Evolutionary conservation across 2,888 invertebrate genomes (phyloP).

Genomic region (Homarus gammarus): DNA sequence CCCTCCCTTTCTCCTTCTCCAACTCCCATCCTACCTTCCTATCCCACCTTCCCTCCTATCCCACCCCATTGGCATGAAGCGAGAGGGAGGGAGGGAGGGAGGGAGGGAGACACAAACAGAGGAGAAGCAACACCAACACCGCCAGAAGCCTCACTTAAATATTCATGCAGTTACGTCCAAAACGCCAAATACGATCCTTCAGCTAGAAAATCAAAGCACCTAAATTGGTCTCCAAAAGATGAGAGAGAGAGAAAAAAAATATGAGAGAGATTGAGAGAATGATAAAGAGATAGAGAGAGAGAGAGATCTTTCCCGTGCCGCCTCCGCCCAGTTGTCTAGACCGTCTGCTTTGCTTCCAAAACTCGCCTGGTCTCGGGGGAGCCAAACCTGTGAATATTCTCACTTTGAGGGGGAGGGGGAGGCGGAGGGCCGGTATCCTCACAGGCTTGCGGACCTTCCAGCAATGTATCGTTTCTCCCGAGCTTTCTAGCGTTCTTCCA

Average conservation of each 20-base stretch:
- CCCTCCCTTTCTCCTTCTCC: slow-evolving; percentile 7
- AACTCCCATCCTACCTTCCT: neutral
- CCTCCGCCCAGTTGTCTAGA: slow-evolving; percentile 36
- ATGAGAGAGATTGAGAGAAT: neutral
- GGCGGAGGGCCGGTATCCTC: slow-evolving; percentile 7
- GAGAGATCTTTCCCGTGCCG: slow-evolving; percentile 9
- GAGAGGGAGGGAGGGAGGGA: neutral
- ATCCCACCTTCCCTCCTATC: no score
- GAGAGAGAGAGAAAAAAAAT: neutral
- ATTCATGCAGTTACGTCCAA: slow-evolving; percentile 64
- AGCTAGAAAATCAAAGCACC: slow-evolving; percentile 70
- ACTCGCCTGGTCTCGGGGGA: slow-evolving; percentile 54
- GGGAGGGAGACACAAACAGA: neutral
- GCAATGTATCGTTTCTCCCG: slow-evolving; percentile 32
- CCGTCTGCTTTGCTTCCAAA: slow-evolving; percentile 69
- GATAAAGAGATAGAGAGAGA: slow-evolving; percentile 24
- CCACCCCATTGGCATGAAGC: neutral
- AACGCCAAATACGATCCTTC: slow-evolving; percentile 63
- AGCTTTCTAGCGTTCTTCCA: neutral
- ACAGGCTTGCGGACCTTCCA: slow-evolving; percentile 37
- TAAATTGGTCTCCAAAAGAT: slow-evolving; percentile 46
- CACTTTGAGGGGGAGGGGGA: slow-evolving; percentile 50
- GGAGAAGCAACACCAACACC: neutral
- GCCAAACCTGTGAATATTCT: slow-evolving; percentile 69
- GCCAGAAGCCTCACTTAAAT: slow-evolving; percentile 54